Base-by-base conservation (phyloP, 1,140 invertebrate species). In the Drepana arcuata region DNA sequence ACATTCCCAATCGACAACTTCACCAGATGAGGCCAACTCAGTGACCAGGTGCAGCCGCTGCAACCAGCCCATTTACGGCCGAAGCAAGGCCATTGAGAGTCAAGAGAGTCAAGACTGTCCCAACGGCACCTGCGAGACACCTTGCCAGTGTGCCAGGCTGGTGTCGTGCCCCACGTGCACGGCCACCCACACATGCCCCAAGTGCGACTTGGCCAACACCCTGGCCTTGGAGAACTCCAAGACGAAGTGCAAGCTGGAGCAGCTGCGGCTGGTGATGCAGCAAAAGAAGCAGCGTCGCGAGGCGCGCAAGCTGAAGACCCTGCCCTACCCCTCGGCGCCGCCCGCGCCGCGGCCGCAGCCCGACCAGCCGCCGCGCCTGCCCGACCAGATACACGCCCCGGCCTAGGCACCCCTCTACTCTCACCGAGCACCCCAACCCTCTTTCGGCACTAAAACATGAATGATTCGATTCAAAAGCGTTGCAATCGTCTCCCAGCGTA, bases 201-300 rank as follows among this genome's bases (percentile, higher is more conserved):
- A 79, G 36, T 84, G 81, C 44, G 59, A 75, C 42, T 61, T 58
- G 1, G 83, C 74, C 14, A 86, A 68, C 83, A 84, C 64, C 51
- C 55, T 86, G 62, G 85, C 87, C 75, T 61, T 85, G 62, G 93
- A 92, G 60, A 93, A 94, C 57, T 88, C 89, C 41, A 92, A 92
- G 44, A 93, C 92, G 2, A 91, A 93, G 49, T 91, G 90, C 25
- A 97, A 96, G 73, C 87, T 96, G 77, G 91, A 94, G 61, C 91
- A 93, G 34, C 82, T 96, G 9, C 89, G 93, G 41, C 84, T 93
- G 13, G 92, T 96, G 16, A 93, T 97, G 92, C 93, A 94, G 51
- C 93, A 96, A 67, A 88, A 92, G 51, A 89, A 93, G 34, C 91
- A 93, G 41, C 87, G 92, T 35, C 87, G 94, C 16, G 89, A 91